Base-by-base conservation (phyloP, 2,888 invertebrate genomes). In the Platynereis dumerilii region DNA sequence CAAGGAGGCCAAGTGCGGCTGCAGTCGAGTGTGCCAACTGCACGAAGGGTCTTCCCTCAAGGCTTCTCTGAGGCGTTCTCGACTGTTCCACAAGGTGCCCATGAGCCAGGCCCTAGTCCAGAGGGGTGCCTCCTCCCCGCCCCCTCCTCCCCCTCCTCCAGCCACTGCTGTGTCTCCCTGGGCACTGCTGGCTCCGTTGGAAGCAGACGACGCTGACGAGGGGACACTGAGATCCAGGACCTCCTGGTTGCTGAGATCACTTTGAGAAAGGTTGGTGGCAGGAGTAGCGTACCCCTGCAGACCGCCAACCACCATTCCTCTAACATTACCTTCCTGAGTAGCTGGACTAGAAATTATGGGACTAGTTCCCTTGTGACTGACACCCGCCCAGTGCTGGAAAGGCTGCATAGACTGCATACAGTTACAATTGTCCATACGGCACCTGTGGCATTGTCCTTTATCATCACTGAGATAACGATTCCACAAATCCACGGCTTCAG, bases 11-110 rank as follows among this genome's bases (percentile, higher is more conserved):
- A 67, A 59, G 52, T 64, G 60, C 1, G 70, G 67, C 5, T 44
- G 44, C 22, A 72, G 62, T 7, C 70, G 66, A 22, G 63, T 58
- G 20, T 64, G 62, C 72, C 70, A 72, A 60, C 71, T 72, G 3
- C 48, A 15, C 0, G 42, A 42, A 5, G 72, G 69, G 48, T 68
- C 66, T 12, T 72, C 72, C 10, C 54, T 34, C 24, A 67, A 65
- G 12, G 62, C 44, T 7, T 55, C 52, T 2, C 57, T 55, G 10
- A 68, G 60, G 20, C 34, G 54, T 24, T 58, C 62, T 15, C 69
- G 44, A 28, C 62, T 45, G 3, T 52, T 24, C 69, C 69, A 68
- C 56, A 61, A 22, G 27, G 29, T 53, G 15, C 45, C 48, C 22
- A 34, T 27, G 5, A 60, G 60, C 60, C 29, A 48, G 34, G 48